Percentiles rank a stretch among this genome's conserved stretches.
Evolutionary conservation across 2,888 invertebrate genomes (phyloP).

Genomic region (Zhuqinia jingwanae): DNA sequence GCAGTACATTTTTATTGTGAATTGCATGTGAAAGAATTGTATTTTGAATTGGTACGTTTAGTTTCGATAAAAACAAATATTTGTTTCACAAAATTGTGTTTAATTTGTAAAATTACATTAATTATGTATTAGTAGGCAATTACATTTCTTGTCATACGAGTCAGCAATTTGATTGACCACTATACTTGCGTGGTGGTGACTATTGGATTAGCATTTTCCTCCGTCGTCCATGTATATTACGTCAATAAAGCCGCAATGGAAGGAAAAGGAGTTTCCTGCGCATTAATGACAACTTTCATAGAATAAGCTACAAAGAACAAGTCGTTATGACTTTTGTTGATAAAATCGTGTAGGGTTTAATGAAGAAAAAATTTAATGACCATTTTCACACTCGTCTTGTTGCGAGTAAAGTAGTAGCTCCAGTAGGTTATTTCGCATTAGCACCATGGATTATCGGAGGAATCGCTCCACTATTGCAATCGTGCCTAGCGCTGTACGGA

Average conservation of each 20-base stretch:
- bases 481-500: slow-evolving; percentile 73
- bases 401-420: background rate
- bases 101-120: too few relatives aligned
- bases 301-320: background rate
- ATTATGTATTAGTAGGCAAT: too few relatives aligned
- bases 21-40: too few relatives aligned
- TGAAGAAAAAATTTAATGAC: background rate
- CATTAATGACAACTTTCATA: background rate
- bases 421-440: background rate
- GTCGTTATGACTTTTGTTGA: too few relatives aligned
- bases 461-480: slow-evolving; percentile 76
- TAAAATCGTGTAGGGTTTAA: too few relatives aligned
- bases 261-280: slow-evolving; percentile 70
- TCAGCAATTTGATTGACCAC: slow-evolving; percentile 28
- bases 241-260: slow-evolving; percentile 65
- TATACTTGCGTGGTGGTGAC: too few relatives aligned
- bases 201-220: too few relatives aligned
- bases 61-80: too few relatives aligned
- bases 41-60: too few relatives aligned
- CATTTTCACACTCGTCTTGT: slow-evolving; percentile 22
- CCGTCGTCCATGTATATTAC: slow-evolving; percentile 20
- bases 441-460: slow-evolving; percentile 68
- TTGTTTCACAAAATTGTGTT: too few relatives aligned
- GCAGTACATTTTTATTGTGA: too few relatives aligned
- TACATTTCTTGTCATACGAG: too few relatives aligned